Evolutionary conservation across 2,113 vertebrate genomes (phyloP), one percentile per base, ranked within the genome.

Genomic region (Thoracochromis brauschi): DNA sequence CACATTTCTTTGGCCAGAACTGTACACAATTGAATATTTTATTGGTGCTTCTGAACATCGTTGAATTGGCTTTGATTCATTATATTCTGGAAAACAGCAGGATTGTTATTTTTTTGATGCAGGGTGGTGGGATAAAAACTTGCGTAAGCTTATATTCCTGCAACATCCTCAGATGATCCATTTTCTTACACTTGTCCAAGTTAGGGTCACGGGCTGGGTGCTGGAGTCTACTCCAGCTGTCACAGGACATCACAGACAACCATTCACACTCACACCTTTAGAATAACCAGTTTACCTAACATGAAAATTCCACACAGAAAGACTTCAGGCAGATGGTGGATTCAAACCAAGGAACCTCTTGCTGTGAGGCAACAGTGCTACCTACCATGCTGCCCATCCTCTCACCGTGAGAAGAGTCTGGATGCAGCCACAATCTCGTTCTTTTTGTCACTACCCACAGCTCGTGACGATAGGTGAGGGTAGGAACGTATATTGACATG

Each of bases 341-440:
- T 19, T 51, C 17, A 51, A 51, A 9, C 47, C 47, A 19, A 51
- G 0, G 0, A 51, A 51, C 47, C 3, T 51, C 17, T 0, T 19
- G 17, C 3, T 2, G 47, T 51, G 47, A 51, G 17, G 4, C 17
- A 51, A 51, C 17, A 53, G 9, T n/a, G 19, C 49, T 53, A 53
- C 49, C 47, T 19, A 19, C 17, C 47, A 10, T 53, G 49, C 19
- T 53, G 49, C 49, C 19, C 2, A 53, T 53, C 19, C 19, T 53
- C 49, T 19, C 17, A 51, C 8, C 8, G 3, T 51, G 17, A 51
- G 47, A 9, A 51, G 8, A 9, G 17, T 51, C 47, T 51, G 17
- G 47, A 19, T 51, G 47, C 8, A 51, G 49, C 49, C 42, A 16
- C 0, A 47, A 47, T 47, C 42, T 45, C 14, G 1, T 47, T 47